phyloP scores from a whole-genome alignment of 2,797 vertebrate species.

The Austrolebias charrua region DNA sequence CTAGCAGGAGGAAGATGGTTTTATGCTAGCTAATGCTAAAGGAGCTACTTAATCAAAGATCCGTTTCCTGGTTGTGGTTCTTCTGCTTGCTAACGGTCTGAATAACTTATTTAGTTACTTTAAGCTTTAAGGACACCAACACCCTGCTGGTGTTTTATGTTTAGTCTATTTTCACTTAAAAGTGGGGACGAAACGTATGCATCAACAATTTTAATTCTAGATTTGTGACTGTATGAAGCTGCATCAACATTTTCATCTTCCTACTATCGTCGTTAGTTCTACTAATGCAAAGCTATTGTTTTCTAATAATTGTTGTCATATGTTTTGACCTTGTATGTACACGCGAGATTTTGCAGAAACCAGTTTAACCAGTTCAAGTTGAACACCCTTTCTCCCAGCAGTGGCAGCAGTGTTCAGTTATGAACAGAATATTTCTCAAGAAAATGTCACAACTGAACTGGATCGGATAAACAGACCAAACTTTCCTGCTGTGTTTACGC shows the following conservation, averaged over 20 bases:
- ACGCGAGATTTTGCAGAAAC: neutral
- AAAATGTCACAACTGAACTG: neutral
- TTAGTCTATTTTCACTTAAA: neutral
- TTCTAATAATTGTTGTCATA: neutral
- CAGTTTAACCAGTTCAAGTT: constrained; percentile 3
- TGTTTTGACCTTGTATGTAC: neutral
- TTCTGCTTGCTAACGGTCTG: constrained; percentile 15
- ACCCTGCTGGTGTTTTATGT: neutral
- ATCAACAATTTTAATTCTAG: neutral
- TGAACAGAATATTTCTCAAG: neutral
- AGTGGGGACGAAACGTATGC: neutral
- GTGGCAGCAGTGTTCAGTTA: neutral
- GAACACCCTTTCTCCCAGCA: neutral
- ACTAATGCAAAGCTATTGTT: neutral
- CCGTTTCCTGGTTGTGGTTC: constrained; percentile 70
- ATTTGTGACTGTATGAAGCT: constrained; percentile 4
- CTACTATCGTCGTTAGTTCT: neutral
- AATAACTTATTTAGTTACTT: neutral
- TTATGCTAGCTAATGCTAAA: constrained; percentile 56
- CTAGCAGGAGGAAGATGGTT: constrained; percentile 40
- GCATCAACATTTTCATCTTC: neutral
- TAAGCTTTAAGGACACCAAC: neutral
- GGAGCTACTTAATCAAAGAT: constrained; percentile 40
- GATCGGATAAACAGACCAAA: too few species aligned
- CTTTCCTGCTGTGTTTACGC: constrained; percentile 35